These are phyloP conservation scores for Mamestra configurata DNA, from an alignment of 1,140 invertebrate genomes.

Conservation along the genomic window DNA sequence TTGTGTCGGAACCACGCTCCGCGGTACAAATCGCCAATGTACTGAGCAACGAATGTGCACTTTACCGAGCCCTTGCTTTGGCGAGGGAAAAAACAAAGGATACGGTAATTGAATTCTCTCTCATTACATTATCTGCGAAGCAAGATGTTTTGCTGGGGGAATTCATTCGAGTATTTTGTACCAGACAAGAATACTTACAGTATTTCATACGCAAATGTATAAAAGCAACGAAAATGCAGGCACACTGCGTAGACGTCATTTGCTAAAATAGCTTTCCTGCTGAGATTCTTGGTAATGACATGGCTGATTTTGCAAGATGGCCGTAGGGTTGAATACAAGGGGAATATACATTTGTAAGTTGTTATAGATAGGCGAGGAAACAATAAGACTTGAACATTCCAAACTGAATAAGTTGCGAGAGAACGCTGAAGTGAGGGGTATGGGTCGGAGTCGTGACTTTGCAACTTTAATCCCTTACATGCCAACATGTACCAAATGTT, in stretches of 20 bases:
- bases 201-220: conserved; percentile 4
- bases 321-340: neutral
- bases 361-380: neutral
- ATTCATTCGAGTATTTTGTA: conserved; percentile 67
- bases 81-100: conserved; percentile 75
- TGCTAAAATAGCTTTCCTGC: neutral
- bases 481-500: neutral
- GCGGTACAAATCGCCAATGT: conserved; percentile 82
- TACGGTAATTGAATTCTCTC: conserved; percentile 83
- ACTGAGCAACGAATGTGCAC: conserved; percentile 81
- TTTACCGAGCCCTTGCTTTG: conserved; percentile 75
- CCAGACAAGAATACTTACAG: conserved; percentile 48
- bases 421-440: neutral
- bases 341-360: neutral
- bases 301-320: neutral
- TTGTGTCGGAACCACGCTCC: conserved; percentile 74
- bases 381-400: neutral
- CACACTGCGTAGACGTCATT: neutral
- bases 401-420: neutral
- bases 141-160: conserved; percentile 75
- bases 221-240: neutral
- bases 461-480: conserved; percentile 16
- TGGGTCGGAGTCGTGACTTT: conserved; percentile 5
- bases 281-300: neutral
- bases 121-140: conserved; percentile 84